Percentiles rank a stretch among this genome's conserved stretches.
These are phyloP conservation scores for Gymnoscelis rufifasciata DNA, from an alignment of 2,888 invertebrate genomes.

Conservation along the genomic window DNA sequence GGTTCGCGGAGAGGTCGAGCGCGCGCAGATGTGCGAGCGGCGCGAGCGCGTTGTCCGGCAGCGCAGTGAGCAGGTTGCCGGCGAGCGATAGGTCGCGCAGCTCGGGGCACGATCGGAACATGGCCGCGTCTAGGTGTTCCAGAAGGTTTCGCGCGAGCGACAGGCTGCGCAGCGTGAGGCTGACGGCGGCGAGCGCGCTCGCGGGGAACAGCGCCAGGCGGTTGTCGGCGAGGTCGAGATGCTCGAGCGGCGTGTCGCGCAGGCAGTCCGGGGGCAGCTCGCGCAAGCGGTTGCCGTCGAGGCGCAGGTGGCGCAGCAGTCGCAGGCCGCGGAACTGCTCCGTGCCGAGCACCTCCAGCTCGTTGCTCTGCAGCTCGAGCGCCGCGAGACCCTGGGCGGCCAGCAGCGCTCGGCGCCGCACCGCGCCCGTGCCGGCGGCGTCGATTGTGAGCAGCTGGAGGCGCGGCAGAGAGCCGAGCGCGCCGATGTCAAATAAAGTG, in stretches of 20 bases:
- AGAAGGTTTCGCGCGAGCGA: slow-evolving; percentile 86
- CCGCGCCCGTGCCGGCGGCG: slow-evolving; percentile 81
- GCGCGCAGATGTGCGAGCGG: slow-evolving; percentile 84
- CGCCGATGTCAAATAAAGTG: slow-evolving; percentile 61
- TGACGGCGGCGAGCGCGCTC: slow-evolving; percentile 85
- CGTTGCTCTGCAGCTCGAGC: slow-evolving; percentile 49
- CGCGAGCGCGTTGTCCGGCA: slow-evolving; percentile 90
- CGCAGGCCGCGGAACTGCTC: slow-evolving; percentile 76
- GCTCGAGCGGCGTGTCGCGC: slow-evolving; percentile 85
- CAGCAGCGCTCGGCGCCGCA: slow-evolving; percentile 85
- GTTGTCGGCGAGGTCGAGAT: slow-evolving; percentile 86
- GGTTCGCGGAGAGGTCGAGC: slow-evolving; percentile 86
- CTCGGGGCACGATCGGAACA: slow-evolving; percentile 83
- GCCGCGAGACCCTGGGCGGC: slow-evolving; percentile 45
- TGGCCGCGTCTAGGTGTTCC: slow-evolving; percentile 89
- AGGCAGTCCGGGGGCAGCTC: slow-evolving; percentile 86
- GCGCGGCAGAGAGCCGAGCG: slow-evolving; percentile 39
- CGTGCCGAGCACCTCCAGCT: slow-evolving; percentile 40
- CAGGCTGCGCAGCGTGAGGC: slow-evolving; percentile 85
- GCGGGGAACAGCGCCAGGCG: slow-evolving; percentile 84
- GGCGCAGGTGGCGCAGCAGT: slow-evolving; percentile 82
- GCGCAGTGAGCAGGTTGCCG: slow-evolving; percentile 85
- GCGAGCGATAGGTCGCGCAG: slow-evolving; percentile 85
- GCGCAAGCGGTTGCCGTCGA: slow-evolving; percentile 83
- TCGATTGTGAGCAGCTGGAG: slow-evolving; percentile 75